Percentiles rank a stretch among this genome's conserved stretches.
Conservation (phyloP, 2,113 vertebrate species). For the Vireo altiloquus region DNA sequence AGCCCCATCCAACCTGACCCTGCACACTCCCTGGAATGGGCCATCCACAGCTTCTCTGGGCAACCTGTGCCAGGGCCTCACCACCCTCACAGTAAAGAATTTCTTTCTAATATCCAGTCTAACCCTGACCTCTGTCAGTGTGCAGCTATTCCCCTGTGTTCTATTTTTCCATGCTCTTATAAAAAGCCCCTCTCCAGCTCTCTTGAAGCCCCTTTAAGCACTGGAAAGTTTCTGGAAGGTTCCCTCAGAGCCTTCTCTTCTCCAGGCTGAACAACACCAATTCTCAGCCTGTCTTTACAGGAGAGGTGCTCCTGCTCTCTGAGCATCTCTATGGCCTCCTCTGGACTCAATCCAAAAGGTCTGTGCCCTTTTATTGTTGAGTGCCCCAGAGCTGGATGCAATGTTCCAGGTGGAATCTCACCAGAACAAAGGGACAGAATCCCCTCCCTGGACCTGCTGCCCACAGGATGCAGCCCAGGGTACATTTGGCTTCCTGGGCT, state of each 20-base stretch:
- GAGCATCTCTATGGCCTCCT: background rate
- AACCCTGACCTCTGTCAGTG: background rate
- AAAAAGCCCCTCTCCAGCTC: background rate
- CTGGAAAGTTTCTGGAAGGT: background rate
- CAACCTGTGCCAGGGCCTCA: background rate
- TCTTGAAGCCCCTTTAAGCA: background rate
- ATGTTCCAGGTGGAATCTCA: background rate
- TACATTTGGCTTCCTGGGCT: background rate
- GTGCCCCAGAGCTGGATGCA: background rate
- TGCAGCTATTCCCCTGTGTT: accelerated
- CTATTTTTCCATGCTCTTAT: background rate
- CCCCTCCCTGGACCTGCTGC: background rate
- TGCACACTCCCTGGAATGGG: background rate
- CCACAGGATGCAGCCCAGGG: background rate
- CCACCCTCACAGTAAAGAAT: background rate
- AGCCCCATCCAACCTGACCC: background rate
- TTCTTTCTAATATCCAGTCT: background rate
- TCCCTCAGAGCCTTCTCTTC: background rate
- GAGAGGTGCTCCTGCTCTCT: background rate
- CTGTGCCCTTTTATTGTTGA: background rate
- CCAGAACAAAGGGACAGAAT: background rate
- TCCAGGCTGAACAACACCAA: background rate
- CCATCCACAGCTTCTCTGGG: background rate
- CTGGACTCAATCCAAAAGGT: background rate
- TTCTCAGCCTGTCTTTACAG: background rate